Percentiles rank a stretch among this genome's conserved stretches.
phyloP scores from a whole-genome alignment of 2,797 vertebrate genomes.

The Harpagifer antarcticus region DNA sequence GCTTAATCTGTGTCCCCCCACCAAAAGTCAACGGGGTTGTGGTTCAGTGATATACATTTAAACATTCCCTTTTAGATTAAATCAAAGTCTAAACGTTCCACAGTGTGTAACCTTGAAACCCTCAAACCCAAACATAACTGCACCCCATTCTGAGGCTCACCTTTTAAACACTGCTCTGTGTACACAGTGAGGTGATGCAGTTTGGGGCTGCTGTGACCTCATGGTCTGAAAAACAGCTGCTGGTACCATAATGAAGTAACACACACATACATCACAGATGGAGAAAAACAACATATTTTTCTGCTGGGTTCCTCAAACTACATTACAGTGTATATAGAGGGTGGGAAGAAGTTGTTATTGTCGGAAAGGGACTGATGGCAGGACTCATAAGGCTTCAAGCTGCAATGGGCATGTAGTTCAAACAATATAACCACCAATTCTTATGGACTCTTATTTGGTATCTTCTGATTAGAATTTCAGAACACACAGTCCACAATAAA shows the following conservation, averaged over 20 bases:
- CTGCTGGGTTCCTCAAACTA: no score
- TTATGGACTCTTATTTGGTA: no score
- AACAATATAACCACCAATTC: slow-evolving; percentile 10
- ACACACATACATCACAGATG: not conserved
- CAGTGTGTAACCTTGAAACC: slow-evolving; percentile 15
- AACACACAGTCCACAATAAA: no score
- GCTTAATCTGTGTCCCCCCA: not conserved
- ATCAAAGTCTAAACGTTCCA: slow-evolving; percentile 15
- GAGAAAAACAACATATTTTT: no score
- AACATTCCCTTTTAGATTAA: slow-evolving; percentile 32
- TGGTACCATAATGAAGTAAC: slow-evolving; percentile 58
- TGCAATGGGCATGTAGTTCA: slow-evolving; percentile 8
- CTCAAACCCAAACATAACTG: slow-evolving; percentile 41
- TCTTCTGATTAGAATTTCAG: no score
- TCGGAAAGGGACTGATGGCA: no score
- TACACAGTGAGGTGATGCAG: slow-evolving; percentile 67
- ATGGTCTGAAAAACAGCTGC: slow-evolving; percentile 64
- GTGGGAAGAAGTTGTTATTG: no score
- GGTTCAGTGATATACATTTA: not conserved
- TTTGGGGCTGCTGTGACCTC: slow-evolving; percentile 68
- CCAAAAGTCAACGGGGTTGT: slow-evolving; percentile 4
- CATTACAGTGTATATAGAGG: no score
- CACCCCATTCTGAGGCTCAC: slow-evolving; percentile 34
- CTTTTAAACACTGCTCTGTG: slow-evolving; percentile 55
- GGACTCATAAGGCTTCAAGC: slow-evolving; percentile 12